Base-by-base conservation (phyloP, 1,140 invertebrate genomes). In the Melanaphis sacchari region DNA sequence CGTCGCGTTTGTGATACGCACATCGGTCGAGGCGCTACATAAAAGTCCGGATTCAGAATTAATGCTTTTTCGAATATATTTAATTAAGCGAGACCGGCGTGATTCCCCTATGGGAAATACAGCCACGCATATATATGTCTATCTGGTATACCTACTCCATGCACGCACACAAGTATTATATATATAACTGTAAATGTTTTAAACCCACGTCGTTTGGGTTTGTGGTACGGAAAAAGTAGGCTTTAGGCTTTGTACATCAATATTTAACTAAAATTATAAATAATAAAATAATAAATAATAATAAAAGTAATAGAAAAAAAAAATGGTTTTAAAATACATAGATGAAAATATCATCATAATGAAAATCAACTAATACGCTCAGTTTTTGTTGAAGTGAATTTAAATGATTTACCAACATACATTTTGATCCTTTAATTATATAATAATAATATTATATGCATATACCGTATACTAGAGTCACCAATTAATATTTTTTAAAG, bases 81-180 rank as follows among this genome's bases (percentile, higher is more conserved):
- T 91, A 91, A 91, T 91, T 91, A 91, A 91, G 90, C 90, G 66
- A 82, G 66, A 81, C 90, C 40, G 40, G 52, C 82, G 81, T 82
- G 90, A 91, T 91, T 91, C 66, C 90, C 90, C 41, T 36, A 18
- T 46, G 90, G 90, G 66, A 91, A 43, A 82, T 82, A 36, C 54
- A 1, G 21, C 26, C 38, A 18, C 21, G 54, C 54, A 24, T 36
- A n/a, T 49, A 87, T 18, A 87, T 15, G 31, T 36, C 24, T 66
- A 66, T 59, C 24, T 18, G 0, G 31, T 31, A 36, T 49, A 49
- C 22, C 8, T 84, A 84, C 38, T 41, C 82, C 22, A 24, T 21
- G 7, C n/a, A 85, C 24, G 43, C 24, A 18, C 1, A 43, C 21
- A 38, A 54, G 76, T 38, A 38, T 82, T 38, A 54, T 90, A 81